These are phyloP conservation scores for Philereme vetulata DNA, from an alignment of 2,888 invertebrate species.

Conservation along the genomic window DNA sequence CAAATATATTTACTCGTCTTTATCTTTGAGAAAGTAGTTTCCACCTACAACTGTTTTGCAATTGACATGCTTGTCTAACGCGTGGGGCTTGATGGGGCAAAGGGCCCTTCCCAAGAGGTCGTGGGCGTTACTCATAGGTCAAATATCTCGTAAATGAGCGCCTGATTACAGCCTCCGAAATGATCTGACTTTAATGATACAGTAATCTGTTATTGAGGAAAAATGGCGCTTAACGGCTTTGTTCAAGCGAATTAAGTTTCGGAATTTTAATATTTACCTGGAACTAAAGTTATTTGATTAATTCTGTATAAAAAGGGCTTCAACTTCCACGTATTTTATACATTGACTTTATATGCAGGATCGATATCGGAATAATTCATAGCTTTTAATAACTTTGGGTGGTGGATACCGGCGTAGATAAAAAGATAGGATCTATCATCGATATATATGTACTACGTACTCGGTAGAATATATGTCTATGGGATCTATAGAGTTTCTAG, in stretches of 20 bases:
- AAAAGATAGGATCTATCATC: too few species aligned
- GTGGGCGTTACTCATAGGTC: conserved; percentile 41
- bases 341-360: too few species aligned
- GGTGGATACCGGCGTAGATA: too few species aligned
- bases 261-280: conserved; percentile 10
- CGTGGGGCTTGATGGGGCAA: conserved; percentile 38
- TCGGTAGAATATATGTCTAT: too few species aligned
- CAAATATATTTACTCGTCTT: conserved; percentile 26
- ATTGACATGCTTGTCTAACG: conserved; percentile 29
- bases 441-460: too few species aligned
- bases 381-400: too few species aligned
- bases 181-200: conserved; percentile 30
- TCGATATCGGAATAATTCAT: too few species aligned
- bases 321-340: too few species aligned
- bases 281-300: conserved; percentile 6
- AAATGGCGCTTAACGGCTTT: conserved; percentile 10
- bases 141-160: conserved; percentile 38
- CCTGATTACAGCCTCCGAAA: conserved; percentile 30
- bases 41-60: conserved; percentile 39
- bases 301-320: neutral
- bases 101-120: conserved; percentile 38
- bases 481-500: too few species aligned
- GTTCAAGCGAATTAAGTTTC: conserved; percentile 16
- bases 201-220: conserved; percentile 30
- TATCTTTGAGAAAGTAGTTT: conserved; percentile 33